Percentiles rank a stretch among this genome's conserved stretches.
Evolutionary conservation across 2,113 vertebrate species (phyloP).

Genomic region (Chascanopsetta lugubris): DNA sequence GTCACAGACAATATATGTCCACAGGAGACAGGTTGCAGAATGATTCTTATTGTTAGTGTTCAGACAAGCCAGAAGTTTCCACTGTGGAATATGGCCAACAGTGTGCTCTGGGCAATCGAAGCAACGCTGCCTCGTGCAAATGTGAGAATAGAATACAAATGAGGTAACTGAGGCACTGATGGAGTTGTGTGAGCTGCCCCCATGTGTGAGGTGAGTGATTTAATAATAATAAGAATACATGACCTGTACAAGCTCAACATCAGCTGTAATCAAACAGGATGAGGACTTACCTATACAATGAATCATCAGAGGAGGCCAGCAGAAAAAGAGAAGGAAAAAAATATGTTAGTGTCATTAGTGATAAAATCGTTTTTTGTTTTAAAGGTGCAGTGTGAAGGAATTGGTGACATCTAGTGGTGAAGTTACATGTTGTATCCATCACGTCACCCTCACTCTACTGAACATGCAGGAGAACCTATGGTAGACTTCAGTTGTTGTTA

Average conservation of each 20-base stretch:
- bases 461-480: too few relatives aligned
- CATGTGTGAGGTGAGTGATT: not conserved
- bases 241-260: not conserved
- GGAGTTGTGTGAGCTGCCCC: not conserved
- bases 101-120: too few relatives aligned
- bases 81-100: not conserved
- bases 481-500: too few relatives aligned
- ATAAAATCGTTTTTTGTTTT: not conserved
- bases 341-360: not conserved
- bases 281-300: conserved; percentile 51
- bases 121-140: too few relatives aligned
- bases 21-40: not conserved
- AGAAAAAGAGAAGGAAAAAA: conserved; percentile 23
- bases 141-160: too few relatives aligned
- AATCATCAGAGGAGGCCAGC: not conserved
- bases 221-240: not conserved
- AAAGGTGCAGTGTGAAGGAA: too few relatives aligned
- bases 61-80: not conserved
- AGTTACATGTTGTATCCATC: too few relatives aligned
- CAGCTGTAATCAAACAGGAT: not conserved
- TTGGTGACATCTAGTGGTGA: too few relatives aligned
- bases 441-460: too few relatives aligned
- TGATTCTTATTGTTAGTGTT: conserved; percentile 3
- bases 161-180: too few relatives aligned
- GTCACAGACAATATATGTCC: too few relatives aligned